Conservation (phyloP, 1,140 invertebrate species). For the Diorhabda sublineata region DNA sequence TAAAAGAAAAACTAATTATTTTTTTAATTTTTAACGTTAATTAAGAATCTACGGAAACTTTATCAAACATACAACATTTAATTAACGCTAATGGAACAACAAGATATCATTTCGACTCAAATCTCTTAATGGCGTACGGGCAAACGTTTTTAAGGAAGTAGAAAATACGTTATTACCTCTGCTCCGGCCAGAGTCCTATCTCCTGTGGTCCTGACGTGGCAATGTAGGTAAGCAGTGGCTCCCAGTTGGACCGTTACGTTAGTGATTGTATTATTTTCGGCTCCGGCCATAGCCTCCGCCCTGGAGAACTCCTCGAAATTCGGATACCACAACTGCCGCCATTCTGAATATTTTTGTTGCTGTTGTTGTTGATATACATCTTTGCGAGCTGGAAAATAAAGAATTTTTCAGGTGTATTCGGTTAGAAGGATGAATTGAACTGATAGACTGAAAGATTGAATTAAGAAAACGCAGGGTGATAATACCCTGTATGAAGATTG, state of each 20-base stretch:
- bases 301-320: constrained; percentile 43
- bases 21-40: too few species aligned
- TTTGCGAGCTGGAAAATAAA: neutral
- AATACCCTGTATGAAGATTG: too few species aligned
- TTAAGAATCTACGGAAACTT: too few species aligned
- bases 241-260: constrained; percentile 70
- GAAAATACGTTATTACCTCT: constrained; percentile 35
- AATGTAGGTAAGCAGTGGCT: constrained; percentile 67
- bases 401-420: too few species aligned
- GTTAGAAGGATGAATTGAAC: too few species aligned
- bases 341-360: constrained; percentile 38
- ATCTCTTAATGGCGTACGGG: neutral
- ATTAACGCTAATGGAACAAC: too few species aligned
- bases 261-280: constrained; percentile 61
- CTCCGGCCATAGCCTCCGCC: constrained; percentile 38
- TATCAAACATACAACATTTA: too few species aligned
- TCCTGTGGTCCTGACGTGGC: constrained; percentile 64
- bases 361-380: constrained; percentile 7
- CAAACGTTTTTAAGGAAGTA: neutral
- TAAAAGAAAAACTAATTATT: too few species aligned
- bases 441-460: too few species aligned
- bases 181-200: constrained; percentile 41
- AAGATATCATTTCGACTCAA: neutral
- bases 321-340: constrained; percentile 44
- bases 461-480: too few species aligned